A percentile compares a stretch with the other conserved stretches of the same genome.
phyloP scores from a whole-genome alignment of 1,140 invertebrate species.

The Atta texana region DNA sequence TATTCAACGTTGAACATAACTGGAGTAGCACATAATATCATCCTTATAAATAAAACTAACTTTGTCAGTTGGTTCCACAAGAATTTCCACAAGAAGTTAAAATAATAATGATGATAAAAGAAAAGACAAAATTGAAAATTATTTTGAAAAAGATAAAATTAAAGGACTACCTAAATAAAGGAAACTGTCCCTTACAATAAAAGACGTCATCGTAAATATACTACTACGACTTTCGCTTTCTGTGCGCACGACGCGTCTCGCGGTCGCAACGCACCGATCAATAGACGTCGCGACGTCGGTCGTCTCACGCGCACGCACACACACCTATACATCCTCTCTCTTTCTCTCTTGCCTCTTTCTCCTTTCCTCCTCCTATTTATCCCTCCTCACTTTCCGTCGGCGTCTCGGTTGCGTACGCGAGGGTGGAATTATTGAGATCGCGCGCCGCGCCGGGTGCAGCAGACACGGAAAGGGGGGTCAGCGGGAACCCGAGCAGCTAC shows the following conservation, averaged over 20 bases:
- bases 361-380: constrained; percentile 44
- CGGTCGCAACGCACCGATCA: constrained; percentile 80
- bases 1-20: no score
- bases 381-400: constrained; percentile 33
- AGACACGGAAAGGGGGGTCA: constrained; percentile 33
- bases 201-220: no score
- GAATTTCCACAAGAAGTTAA: no score
- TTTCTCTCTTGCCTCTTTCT: background rate
- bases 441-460: constrained; percentile 43
- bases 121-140: no score
- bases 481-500: constrained; percentile 65
- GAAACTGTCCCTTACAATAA: no score
- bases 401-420: constrained; percentile 63
- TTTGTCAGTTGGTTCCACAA: no score
- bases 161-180: no score
- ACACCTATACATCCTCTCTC: background rate
- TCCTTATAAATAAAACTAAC: no score
- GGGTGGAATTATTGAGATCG: constrained; percentile 76
- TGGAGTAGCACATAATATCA: no score
- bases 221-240: constrained; percentile 81
- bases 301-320: background rate
- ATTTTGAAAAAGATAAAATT: no score
- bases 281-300: constrained; percentile 78
- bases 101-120: no score
- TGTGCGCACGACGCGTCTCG: constrained; percentile 79